These are phyloP conservation scores for Lasiurus borealis DNA, from an alignment of 2,113 vertebrate genomes.

Conservation along the genomic window DNA sequence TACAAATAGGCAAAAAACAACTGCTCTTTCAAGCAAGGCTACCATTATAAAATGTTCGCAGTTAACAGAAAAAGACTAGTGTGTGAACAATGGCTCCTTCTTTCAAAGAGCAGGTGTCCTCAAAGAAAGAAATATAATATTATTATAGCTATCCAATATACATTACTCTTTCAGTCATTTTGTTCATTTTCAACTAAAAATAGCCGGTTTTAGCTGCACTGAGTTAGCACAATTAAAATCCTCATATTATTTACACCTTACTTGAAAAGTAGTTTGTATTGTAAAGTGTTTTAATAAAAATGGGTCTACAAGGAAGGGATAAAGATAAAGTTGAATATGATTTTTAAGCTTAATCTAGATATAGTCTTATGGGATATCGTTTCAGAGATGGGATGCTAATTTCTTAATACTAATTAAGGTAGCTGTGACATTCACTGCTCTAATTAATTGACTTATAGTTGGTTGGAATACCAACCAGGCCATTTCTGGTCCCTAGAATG, in stretches of 20 bases:
- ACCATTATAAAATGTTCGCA: not conserved
- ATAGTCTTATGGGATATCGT: not conserved
- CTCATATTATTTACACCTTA: not conserved
- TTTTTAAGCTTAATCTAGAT: slow-evolving; percentile 29
- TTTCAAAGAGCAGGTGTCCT: not conserved
- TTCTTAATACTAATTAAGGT: slow-evolving; percentile 55
- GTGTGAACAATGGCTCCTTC: not conserved
- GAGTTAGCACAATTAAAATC: slow-evolving; percentile 28
- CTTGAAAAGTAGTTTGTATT: not conserved
- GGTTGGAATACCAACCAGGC: not conserved
- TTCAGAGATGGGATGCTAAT: slow-evolving; percentile 18
- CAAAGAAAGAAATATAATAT: not conserved
- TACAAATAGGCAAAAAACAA: slow-evolving; percentile 26
- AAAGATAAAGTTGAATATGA: not conserved
- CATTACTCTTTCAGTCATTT: slow-evolving; percentile 2
- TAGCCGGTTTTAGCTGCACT: not conserved
- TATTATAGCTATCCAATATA: not conserved
- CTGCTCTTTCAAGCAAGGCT: slow-evolving; percentile 18
- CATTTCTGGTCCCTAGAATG: not conserved
- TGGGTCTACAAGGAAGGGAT: not conserved
- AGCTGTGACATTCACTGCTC: not conserved
- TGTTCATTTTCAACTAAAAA: slow-evolving; percentile 54
- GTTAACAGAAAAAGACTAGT: not conserved
- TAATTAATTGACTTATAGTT: slow-evolving; percentile 8
- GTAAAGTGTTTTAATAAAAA: slow-evolving; percentile 29